Evolutionary conservation across 2,797 vertebrate species (phyloP), one percentile per base, ranked within the genome.

Genomic region (Serranus cabrilla): DNA sequence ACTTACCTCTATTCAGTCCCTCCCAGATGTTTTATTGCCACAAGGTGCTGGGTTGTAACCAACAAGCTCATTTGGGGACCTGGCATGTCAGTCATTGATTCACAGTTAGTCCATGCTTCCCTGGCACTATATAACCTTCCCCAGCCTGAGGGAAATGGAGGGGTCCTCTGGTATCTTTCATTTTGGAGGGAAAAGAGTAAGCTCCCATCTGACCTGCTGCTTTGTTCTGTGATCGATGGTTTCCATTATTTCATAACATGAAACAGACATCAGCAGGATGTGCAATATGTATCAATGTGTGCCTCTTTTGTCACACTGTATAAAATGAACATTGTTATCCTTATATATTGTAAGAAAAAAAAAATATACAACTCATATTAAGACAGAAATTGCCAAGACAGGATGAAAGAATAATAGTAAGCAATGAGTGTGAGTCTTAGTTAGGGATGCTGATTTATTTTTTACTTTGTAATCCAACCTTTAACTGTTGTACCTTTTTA

Each of bases 31-130:
- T 85, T 86, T 82, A 79, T 82, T 49, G 73, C 76, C 42, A 21
- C 57, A 49, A 74, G 77, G 74, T 83, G 42, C 62, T 78, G 34
- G 52, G 49, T 49, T 76, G 25, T 85, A 84, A 90, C 82, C 76
- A 88, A 85, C 74, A 66, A 88, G 73, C 51, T 88, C 20, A 72
- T 88, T 84, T 78, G 59, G 57, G 40, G 70, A 23, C 17, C 25
- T 82, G 66, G 17, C 46, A 45, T 86, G 78, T 69, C 54, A 71
- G 82, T 86, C 34, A 67, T 79, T 91, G 92, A 93, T 92, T 91
- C 81, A 87, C 80, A 67, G 64, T 67, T 60, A 55, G 71, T 13
- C 76, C 13, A 34, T 66, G 67, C 37, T 66, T 76, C 63, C 55
- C 18, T 83, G 80, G 80, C 60, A 76, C 70, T 69, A 17, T 68